These are phyloP conservation scores for Himalopsyche tibetana DNA, from an alignment of 2,888 invertebrate genomes.

Conservation along the genomic window DNA sequence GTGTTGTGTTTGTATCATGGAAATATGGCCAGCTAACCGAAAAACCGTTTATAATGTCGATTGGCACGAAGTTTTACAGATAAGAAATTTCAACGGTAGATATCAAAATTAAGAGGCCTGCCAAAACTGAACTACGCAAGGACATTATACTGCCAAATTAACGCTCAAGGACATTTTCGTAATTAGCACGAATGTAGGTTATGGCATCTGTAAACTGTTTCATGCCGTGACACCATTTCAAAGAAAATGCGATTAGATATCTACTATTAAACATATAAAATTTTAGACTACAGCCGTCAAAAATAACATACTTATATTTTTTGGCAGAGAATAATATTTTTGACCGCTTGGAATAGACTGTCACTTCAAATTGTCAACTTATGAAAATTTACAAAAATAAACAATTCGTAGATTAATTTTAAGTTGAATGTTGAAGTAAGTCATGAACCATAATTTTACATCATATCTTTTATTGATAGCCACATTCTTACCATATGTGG, in stretches of 20 bases:
- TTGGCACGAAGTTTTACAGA: constrained; percentile 22
- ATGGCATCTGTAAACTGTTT: constrained; percentile 1
- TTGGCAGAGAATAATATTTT: constrained; percentile 32
- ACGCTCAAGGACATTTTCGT: constrained; percentile 24
- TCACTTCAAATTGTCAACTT: not conserved
- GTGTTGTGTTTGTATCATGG: too few species aligned
- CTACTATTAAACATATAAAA: not conserved
- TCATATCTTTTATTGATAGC: too few species aligned
- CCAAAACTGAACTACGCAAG: constrained; percentile 28
- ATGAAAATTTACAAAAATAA: too few species aligned
- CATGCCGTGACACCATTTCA: not conserved
- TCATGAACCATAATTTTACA: too few species aligned
- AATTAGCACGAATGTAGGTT: constrained; percentile 31
- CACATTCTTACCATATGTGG: too few species aligned
- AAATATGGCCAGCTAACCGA: too few species aligned
- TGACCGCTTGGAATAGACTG: not conserved
- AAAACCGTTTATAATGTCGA: not conserved
- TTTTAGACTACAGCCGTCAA: not conserved
- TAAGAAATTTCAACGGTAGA: not conserved
- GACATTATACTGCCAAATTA: constrained; percentile 7
- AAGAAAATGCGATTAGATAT: constrained; percentile 11
- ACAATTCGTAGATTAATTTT: too few species aligned
- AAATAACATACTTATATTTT: not conserved
- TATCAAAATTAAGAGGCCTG: not conserved
- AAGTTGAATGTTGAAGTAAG: too few species aligned